Percentiles rank a stretch among this genome's conserved stretches.
Conservation (phyloP, 1,140 invertebrate species). For the Fopius arisanus region DNA sequence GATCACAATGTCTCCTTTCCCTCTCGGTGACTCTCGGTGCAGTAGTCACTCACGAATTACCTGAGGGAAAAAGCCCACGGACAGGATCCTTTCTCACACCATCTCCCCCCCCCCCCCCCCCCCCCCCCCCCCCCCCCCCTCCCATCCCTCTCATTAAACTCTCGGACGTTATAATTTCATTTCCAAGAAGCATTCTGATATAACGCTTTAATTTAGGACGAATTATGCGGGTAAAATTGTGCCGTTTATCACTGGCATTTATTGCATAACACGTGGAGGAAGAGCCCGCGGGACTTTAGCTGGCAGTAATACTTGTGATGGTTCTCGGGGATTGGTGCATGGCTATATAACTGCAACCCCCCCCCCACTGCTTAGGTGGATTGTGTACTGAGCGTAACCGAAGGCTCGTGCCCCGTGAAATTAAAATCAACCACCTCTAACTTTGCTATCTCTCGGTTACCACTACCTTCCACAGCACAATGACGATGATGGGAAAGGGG, state of each 20-base stretch:
- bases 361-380: conserved; percentile 43
- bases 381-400: conserved; percentile 60
- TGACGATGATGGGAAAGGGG: too few relatives aligned
- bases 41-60: conserved; percentile 8
- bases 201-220: conserved; percentile 25
- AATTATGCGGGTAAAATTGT: conserved; percentile 22
- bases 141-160: not conserved
- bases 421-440: conserved; percentile 64
- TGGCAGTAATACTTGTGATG: not conserved
- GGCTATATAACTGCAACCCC: conserved; percentile 4
- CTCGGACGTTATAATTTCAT: not conserved
- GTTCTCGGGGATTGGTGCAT: conserved; percentile 4
- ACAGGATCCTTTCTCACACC: not conserved
- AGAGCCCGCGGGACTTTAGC: conserved; percentile 3
- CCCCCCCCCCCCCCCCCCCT: not conserved
- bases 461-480: conserved; percentile 17
- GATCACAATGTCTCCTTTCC: conserved; percentile 52
- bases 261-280: conserved; percentile 18
- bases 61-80: not conserved
- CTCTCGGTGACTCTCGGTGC: conserved; percentile 17
- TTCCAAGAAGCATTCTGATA: conserved; percentile 11
- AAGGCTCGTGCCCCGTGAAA: conserved; percentile 64
- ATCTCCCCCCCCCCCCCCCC: not conserved
- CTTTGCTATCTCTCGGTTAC: conserved; percentile 55
- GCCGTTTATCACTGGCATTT: conserved; percentile 27